These are phyloP conservation scores for Actias luna DNA, from an alignment of 2,888 invertebrate species.

Conservation along the genomic window DNA sequence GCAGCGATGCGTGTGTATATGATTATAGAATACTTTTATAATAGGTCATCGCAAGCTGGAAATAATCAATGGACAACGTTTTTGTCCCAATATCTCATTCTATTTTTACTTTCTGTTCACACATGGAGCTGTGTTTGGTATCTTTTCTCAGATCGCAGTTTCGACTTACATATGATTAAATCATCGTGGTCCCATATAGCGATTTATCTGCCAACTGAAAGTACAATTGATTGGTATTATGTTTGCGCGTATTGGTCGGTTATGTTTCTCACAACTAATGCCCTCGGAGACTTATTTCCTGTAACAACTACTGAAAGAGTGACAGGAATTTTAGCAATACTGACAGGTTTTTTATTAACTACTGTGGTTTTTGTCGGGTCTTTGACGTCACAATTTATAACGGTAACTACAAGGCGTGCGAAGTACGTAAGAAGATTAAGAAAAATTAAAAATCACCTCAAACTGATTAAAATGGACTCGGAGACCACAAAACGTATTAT, in stretches of 20 bases:
- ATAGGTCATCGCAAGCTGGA: slow-evolving; percentile 70
- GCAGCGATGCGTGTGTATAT: slow-evolving; percentile 66
- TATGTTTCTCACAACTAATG: slow-evolving; percentile 71
- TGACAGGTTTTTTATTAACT: slow-evolving; percentile 70
- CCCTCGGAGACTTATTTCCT: slow-evolving; percentile 72
- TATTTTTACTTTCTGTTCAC: slow-evolving; percentile 69
- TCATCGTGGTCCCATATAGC: slow-evolving; percentile 66
- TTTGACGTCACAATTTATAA: slow-evolving; percentile 75
- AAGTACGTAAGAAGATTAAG: slow-evolving; percentile 66
- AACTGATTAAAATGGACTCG: slow-evolving; percentile 65
- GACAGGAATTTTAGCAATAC: slow-evolving; percentile 58
- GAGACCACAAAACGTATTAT: slow-evolving; percentile 66
- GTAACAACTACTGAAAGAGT: slow-evolving; percentile 67
- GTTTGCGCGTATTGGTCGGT: slow-evolving; percentile 75
- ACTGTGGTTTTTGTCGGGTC: slow-evolving; percentile 78
- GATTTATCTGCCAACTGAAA: slow-evolving; percentile 62
- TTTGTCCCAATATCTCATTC: slow-evolving; percentile 70
- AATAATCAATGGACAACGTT: slow-evolving; percentile 76
- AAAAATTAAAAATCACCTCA: slow-evolving; percentile 70
- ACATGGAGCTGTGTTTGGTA: slow-evolving; percentile 76
- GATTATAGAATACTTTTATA: slow-evolving; percentile 66
- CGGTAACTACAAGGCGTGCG: slow-evolving; percentile 70
- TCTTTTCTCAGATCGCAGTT: slow-evolving; percentile 62
- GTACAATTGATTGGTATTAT: slow-evolving; percentile 68
- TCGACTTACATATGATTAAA: slow-evolving; percentile 55